A percentile compares a stretch with the other conserved stretches of the same genome.
These are phyloP conservation scores for Xanthia icteritia DNA, from an alignment of 2,888 invertebrate species.

Conservation along the genomic window DNA sequence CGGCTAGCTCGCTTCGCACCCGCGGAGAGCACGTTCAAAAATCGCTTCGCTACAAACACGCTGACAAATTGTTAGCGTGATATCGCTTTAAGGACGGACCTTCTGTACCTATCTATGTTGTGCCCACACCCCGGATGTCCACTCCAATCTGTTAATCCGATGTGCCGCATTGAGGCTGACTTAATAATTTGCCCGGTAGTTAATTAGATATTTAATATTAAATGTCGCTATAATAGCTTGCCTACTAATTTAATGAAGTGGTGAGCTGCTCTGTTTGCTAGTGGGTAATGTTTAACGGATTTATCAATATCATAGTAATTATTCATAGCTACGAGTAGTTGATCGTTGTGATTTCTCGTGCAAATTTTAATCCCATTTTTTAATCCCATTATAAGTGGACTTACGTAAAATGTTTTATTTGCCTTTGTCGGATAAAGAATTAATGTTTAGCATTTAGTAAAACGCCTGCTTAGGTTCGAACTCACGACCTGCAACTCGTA, in stretches of 20 bases:
- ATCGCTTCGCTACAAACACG: too few relatives aligned
- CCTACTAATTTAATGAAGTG: slow-evolving; percentile 31
- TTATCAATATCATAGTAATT: not conserved
- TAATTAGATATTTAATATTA: slow-evolving; percentile 56
- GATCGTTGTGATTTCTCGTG: too few relatives aligned
- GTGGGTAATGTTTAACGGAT: not conserved
- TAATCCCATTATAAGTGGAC: not conserved
- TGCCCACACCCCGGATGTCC: slow-evolving; percentile 19
- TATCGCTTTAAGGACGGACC: not conserved
- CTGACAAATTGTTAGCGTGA: too few relatives aligned
- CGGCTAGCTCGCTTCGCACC: too few relatives aligned
- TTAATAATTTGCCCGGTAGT: slow-evolving; percentile 49
- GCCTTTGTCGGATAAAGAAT: not conserved
- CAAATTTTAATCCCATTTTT: too few relatives aligned
- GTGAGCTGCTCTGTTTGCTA: not conserved
- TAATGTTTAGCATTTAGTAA: too few relatives aligned
- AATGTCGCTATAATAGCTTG: slow-evolving; percentile 28
- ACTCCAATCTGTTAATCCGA: slow-evolving; percentile 38
- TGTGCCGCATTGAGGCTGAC: slow-evolving; percentile 31
- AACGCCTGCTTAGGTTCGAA: too few relatives aligned
- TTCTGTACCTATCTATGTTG: not conserved
- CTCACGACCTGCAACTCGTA: too few relatives aligned
- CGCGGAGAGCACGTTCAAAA: too few relatives aligned
- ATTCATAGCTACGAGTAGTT: not conserved
- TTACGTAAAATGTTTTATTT: not conserved